A percentile compares a stretch with the other conserved stretches of the same genome.
phyloP scores from a whole-genome alignment of 2,113 vertebrate genomes.

The Pelmatolapia mariae region DNA sequence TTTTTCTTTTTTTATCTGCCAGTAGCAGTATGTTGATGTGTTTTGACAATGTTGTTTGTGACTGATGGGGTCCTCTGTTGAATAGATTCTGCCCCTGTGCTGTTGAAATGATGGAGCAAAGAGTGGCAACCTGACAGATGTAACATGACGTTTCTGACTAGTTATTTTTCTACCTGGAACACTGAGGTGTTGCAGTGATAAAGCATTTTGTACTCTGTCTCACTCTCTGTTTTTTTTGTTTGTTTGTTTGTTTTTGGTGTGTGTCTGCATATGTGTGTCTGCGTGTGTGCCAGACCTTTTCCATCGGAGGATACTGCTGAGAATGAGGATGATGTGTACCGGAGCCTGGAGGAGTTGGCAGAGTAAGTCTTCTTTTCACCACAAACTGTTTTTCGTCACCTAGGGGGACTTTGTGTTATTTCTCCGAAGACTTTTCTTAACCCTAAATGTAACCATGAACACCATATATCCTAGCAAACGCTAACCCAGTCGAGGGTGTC shows the following conservation, averaged over 20 bases:
- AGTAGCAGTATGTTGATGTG: conserved; percentile 24
- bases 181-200: neutral
- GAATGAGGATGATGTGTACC: conserved; percentile 92
- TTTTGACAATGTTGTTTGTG: conserved; percentile 40
- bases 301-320: conserved; percentile 91
- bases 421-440: neutral
- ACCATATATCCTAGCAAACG: neutral
- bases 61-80: conserved; percentile 37
- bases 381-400: neutral
- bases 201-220: neutral
- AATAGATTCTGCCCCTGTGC: conserved; percentile 34
- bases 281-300: conserved; percentile 78
- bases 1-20: neutral
- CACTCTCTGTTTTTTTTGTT: neutral
- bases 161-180: conserved; percentile 24
- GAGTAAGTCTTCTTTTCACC: conserved; percentile 79
- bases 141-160: neutral
- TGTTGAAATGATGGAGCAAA: conserved; percentile 38
- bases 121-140: conserved; percentile 43
- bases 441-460: neutral
- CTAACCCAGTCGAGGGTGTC: neutral
- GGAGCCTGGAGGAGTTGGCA: conserved; percentile 95
- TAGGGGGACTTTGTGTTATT: neutral
- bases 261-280: conserved; percentile 20
- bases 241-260: neutral